Percentiles rank a stretch among this genome's conserved stretches.
phyloP scores from a whole-genome alignment of 2,888 invertebrate genomes.

The Nemapogon koenigi region DNA sequence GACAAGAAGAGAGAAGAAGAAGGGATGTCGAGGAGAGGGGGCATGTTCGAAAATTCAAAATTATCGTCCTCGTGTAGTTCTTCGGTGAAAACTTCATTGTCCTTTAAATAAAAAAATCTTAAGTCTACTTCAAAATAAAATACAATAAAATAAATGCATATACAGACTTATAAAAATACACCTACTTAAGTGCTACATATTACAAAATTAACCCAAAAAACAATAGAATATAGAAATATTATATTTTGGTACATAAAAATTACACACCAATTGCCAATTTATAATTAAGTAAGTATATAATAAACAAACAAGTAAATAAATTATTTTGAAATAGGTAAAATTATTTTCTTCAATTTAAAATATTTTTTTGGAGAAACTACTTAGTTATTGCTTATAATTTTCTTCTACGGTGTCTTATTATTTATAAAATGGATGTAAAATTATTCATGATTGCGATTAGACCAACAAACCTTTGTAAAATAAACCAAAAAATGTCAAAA shows the following conservation, averaged over 20 bases:
- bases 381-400: too few relatives aligned
- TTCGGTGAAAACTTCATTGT: conserved; percentile 57
- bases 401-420: too few relatives aligned
- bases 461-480: too few relatives aligned
- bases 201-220: not conserved
- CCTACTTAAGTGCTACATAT: not conserved
- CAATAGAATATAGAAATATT: not conserved
- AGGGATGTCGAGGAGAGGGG: conserved; percentile 43
- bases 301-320: too few relatives aligned
- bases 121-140: conserved; percentile 44
- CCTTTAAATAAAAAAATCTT: conserved; percentile 60
- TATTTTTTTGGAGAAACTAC: too few relatives aligned
- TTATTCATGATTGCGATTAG: too few relatives aligned
- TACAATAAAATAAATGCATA: conserved; percentile 45
- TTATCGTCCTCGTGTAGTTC: conserved; percentile 54
- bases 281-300: too few relatives aligned
- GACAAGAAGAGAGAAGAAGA: conserved; percentile 43
- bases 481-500: too few relatives aligned
- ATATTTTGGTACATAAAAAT: too few relatives aligned
- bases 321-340: too few relatives aligned
- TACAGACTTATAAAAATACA: conserved; percentile 38
- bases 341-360: too few relatives aligned
- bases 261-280: not conserved
- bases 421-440: too few relatives aligned
- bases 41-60: conserved; percentile 53